Base-by-base conservation (phyloP, 2,113 vertebrate genomes). In the Aramus guarauna region DNA sequence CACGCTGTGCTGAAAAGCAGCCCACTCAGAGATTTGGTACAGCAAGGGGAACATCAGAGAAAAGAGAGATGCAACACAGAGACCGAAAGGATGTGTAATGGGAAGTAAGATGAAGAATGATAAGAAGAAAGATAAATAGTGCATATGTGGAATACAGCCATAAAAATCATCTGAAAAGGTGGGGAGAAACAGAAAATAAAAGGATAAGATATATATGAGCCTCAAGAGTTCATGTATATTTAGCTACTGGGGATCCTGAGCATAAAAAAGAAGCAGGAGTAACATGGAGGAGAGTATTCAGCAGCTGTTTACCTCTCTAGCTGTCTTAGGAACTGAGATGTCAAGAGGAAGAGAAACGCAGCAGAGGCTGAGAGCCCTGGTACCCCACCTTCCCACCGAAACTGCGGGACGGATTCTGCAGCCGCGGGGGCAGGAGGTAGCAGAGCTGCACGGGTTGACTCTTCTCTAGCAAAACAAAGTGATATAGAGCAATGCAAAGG, bases 401-500 rank as follows among this genome's bases (percentile, higher is more conserved):
- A 80, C 68, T 43, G 19, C 5, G 24, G 81, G 56, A 82, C 20
- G 5, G 37, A 63, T 88, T 84, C 58, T 90, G 59, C 36, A 59
- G 34, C 21, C 29, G 11, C 15, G 15, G 18, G 17, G 52, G 29
- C 73, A 83, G 39, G 37, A 92, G 29, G 47, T 50, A 91, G 76
- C 69, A 87, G 45, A 75, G 15, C 82, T 81, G 41, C 36, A 79
- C 0, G 1, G 74, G 50, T 5, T 87, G 39, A 5, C 13, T 90
- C n/a, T 79, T 67, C 90, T 85, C n/a, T 47, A 24, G 47, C 41
- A 88, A 94, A 96, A 77, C 48, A 90, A 90, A 95, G 15, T 77
- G 56, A 77, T 94, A 63, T 36, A 97, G 59, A 91, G 30, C 67
- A 90, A 85, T 55, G 48, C 34, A 78, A 91, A 75, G 13, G n/a